These are phyloP conservation scores for Lepisosteus oculatus DNA, from an alignment of 2,113 vertebrate species.

Conservation along the genomic window DNA sequence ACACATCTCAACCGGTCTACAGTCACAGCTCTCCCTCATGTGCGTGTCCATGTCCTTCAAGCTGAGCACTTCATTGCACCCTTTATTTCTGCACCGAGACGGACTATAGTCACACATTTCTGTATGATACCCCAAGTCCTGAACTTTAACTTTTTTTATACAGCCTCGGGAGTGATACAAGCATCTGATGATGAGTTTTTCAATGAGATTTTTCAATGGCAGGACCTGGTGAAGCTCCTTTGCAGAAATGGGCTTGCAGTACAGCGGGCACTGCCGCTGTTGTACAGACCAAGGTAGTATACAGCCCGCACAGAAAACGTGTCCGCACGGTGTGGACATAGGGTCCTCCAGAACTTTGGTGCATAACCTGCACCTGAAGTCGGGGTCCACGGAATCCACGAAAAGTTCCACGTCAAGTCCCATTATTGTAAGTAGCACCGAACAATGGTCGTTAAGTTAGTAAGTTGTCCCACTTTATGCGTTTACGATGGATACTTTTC, in stretches of 20 bases:
- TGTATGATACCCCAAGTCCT: constrained; percentile 43
- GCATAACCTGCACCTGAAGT: constrained; percentile 51
- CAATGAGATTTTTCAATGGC: constrained; percentile 50
- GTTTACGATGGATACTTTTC: not conserved
- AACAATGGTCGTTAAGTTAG: too few species aligned
- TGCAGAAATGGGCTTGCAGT: constrained; percentile 42
- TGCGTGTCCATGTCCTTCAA: constrained; percentile 33
- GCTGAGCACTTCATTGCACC: not conserved
- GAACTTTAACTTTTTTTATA: constrained; percentile 30
- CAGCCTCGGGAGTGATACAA: constrained; percentile 42
- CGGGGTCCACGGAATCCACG: constrained; percentile 39
- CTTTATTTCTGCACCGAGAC: constrained; percentile 5
- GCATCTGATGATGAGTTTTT: constrained; percentile 47
- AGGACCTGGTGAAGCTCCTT: constrained; percentile 47
- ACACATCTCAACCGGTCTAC: constrained; percentile 27
- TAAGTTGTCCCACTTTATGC: too few species aligned
- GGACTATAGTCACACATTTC: constrained; percentile 46
- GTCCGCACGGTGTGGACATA: constrained; percentile 56
- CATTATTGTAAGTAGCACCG: constrained; percentile 30
- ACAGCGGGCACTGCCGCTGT: constrained; percentile 50
- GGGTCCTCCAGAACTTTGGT: constrained; percentile 56
- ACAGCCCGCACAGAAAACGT: constrained; percentile 61
- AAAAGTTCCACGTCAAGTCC: constrained; percentile 56
- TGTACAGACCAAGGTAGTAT: constrained; percentile 55
- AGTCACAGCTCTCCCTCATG: constrained; percentile 16